phyloP scores from a whole-genome alignment of 2,888 invertebrate genomes.

The Epistrophe eligans region DNA sequence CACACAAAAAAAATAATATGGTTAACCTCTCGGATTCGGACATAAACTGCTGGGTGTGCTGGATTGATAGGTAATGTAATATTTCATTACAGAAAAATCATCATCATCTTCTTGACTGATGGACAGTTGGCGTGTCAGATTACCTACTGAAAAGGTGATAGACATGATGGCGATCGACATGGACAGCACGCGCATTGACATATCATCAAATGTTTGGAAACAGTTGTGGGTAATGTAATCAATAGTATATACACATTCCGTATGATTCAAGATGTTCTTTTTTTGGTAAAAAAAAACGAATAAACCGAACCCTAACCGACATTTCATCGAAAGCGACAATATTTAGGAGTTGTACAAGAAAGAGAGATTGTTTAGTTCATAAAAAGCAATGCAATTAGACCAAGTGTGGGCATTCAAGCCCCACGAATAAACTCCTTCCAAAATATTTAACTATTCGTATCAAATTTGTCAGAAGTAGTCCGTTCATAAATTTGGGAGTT shows the following conservation, averaged over 20 bases:
- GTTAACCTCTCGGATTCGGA: slow-evolving; percentile 38
- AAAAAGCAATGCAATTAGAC: too few species aligned
- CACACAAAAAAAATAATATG: slow-evolving; percentile 28
- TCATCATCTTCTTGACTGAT: slow-evolving; percentile 60
- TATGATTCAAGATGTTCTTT: slow-evolving; percentile 28
- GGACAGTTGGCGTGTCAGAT: slow-evolving; percentile 55
- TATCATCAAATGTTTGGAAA: slow-evolving; percentile 49
- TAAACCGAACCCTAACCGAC: too few species aligned
- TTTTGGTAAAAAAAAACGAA: background rate
- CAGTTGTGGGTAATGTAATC: slow-evolving; percentile 38
- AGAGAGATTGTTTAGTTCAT: too few species aligned
- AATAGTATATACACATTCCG: slow-evolving; percentile 10
- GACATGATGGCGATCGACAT: slow-evolving; percentile 29
- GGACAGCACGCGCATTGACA: background rate
- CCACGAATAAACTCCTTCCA: too few species aligned
- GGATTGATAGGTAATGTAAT: slow-evolving; percentile 13
- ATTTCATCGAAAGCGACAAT: too few species aligned
- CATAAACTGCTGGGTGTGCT: slow-evolving; percentile 17
- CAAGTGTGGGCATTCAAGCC: too few species aligned
- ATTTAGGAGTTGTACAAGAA: too few species aligned
- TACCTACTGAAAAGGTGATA: slow-evolving; percentile 61
- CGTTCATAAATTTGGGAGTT: too few species aligned
- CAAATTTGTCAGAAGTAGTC: too few species aligned
- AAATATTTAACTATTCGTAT: too few species aligned
- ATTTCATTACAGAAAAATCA: slow-evolving; percentile 49